Evolutionary conservation across 2,888 invertebrate species (phyloP), one percentile per base, ranked within the genome.

Genomic region (Dryobotodes eremita): DNA sequence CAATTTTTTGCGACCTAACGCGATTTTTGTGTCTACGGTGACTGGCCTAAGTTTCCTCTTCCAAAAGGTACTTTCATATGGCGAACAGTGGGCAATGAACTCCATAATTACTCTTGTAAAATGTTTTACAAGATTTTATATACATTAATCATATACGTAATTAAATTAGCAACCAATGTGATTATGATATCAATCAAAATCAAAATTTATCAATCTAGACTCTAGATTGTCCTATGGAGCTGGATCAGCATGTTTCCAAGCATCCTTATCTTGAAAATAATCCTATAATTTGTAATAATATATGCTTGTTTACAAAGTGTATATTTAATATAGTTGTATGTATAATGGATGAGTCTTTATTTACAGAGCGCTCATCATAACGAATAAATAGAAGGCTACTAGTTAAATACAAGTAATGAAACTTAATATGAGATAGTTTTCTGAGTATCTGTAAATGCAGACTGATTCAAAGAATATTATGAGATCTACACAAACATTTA

Each of bases 401-500:
- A 36, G 20, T 36, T n/a, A 46, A 46, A 10, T 46, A 46, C 10
- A 64, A 55, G 13, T 72, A 59, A 71, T 36, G 26, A 50, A 50
- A 50, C 15, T 72, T 13, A 42, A n/a, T 42, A 50, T 15, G 8
- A 50, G 15, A 42, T 31, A n/a, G 31, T 81, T 31, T 42, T 46
- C n/a, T 31, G 31, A 48, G 48, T 13, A 53, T 20, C 0, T 50
- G 36, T n/a, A 36, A 75, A 82, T 42, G 20, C 15, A 55, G 23
- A 6, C 5, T 17, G 36, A 23, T 55, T 55, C 53, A 31, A 59
- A 46, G n/a, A 57, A 69, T 59, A 46, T 31, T 36, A 70, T 17
- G 55, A 55, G 15, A 50, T 20, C 36, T 17, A 59, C 15, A 23
- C 26, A 59, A 68, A 65, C 23, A 71, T 62, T 71, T 65, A 65